phyloP scores from a whole-genome alignment of 1,140 invertebrate genomes.

The Muscidifurax raptorellus region DNA sequence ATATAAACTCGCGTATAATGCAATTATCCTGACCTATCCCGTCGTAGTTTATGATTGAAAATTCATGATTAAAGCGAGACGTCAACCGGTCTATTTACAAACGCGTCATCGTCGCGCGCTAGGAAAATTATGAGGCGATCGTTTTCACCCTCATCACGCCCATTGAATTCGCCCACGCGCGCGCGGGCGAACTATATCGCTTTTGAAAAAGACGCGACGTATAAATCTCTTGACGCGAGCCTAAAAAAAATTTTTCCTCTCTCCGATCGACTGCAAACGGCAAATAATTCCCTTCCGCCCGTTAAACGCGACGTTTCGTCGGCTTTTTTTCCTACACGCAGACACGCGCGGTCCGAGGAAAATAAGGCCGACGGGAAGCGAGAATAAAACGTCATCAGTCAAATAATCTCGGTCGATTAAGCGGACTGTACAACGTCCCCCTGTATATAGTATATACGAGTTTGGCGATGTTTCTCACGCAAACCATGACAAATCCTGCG shows the following conservation, averaged over 20 bases:
- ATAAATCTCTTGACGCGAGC: neutral
- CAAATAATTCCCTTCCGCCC: constrained; percentile 27
- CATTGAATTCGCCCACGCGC: neutral
- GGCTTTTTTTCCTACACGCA: neutral
- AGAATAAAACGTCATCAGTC: constrained; percentile 43
- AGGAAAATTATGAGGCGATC: neutral
- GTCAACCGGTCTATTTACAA: neutral
- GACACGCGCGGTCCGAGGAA: neutral
- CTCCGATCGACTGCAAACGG: constrained; percentile 8
- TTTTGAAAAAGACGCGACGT: neutral
- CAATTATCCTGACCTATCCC: neutral
- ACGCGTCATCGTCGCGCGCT: no score
- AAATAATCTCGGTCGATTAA: constrained; percentile 52
- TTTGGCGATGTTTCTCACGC: constrained; percentile 47
- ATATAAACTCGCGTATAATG: neutral
- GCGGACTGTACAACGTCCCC: neutral
- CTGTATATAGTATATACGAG: neutral
- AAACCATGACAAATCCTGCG: constrained; percentile 60
- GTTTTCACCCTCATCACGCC: neutral
- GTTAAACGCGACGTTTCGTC: constrained; percentile 1
- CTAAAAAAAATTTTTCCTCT: neutral
- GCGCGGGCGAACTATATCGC: no score
- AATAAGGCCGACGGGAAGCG: neutral
- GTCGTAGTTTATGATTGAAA: neutral
- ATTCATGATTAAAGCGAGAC: neutral